Conservation (phyloP, 1,140 invertebrate genomes). For the Drosophila subpulchrella region DNA sequence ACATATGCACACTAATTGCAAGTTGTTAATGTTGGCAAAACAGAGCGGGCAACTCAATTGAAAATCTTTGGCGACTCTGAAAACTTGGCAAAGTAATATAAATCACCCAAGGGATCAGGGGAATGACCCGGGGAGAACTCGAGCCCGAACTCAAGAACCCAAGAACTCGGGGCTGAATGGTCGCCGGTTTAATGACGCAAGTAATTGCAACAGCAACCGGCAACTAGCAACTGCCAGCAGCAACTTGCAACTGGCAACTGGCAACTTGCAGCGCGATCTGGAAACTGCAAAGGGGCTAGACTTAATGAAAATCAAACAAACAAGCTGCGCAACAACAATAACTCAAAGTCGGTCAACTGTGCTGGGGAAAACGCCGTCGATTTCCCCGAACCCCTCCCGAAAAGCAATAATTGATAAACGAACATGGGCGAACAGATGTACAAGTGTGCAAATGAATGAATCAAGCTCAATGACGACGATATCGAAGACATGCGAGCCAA, state of each 20-base stretch:
- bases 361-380: constrained; percentile 60
- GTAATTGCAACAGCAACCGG: constrained; percentile 70
- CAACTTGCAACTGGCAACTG: constrained; percentile 29
- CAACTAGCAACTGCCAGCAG: constrained; percentile 22
- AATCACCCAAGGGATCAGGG: constrained; percentile 78
- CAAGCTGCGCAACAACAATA: constrained; percentile 54
- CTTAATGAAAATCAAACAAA: constrained; percentile 82
- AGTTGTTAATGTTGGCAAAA: constrained; percentile 68
- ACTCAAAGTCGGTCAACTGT: constrained; percentile 80
- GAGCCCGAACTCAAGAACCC: constrained; percentile 6
- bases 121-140: constrained; percentile 53
- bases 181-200: constrained; percentile 74
- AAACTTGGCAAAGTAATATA: constrained; percentile 74
- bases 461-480: constrained; percentile 51
- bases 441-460: constrained; percentile 74
- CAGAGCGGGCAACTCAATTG: constrained; percentile 71
- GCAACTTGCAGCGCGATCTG: constrained; percentile 28
- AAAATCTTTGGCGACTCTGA: constrained; percentile 68
- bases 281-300: constrained; percentile 16
- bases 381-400: constrained; percentile 10
- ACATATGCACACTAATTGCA: constrained; percentile 60
- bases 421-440: constrained; percentile 80
- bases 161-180: constrained; percentile 43
- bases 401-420: constrained; percentile 80
- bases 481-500: constrained; percentile 55